Base-by-base conservation (phyloP, 2,113 vertebrate genomes). In the Tachycineta bicolor region DNA sequence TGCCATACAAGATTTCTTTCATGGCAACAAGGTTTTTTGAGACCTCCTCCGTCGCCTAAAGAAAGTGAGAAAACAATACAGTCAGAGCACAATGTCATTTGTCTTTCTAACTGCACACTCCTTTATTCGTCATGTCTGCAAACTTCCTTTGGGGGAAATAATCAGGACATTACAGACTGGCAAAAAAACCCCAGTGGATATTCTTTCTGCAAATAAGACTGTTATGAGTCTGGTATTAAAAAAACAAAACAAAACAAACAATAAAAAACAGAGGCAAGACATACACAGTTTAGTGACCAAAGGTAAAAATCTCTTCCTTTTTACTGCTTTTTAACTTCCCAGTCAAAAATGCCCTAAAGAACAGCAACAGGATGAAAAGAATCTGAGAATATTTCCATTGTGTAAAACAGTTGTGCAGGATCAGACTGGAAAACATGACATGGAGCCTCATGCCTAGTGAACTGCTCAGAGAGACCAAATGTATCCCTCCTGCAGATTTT, bases 11-110 rank as follows among this genome's bases (percentile, higher is more conserved):
- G 96, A 99, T 98, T 97, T 99, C 98, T 96, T 99, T 99, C 99
- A 99, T 99, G 92, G 99, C 99, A 94, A 99, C 99, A 82, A 99
- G 97, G 89, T 99, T 99, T 98, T 99, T 99, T 52, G 99, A 99
- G 97, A 99, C 99, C 96, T 99, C 99, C 97, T 99, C 99, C n/a
- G 98, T 98, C 63, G 99, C 99, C 98, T 99, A 92, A 88, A 90
- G 52, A 88, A 94, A 88, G 91, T 65, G 56, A 76, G n/a, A 60
- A 83, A 58, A 83, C 17, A 83, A 53, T 44, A 47, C 22, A 73
- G 62, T 91, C 67, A 97, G 43, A 92, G n/a, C 24, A 80, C 37
- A 88, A 37, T 28, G 71, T 31, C 37, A 55, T 83, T 80, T 71
- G 49, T 79, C 83, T 86, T 91, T 34, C 37, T 60, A 59, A 74